Evolutionary conservation across 1,140 invertebrate species (phyloP).

Genomic region (Drosophila suzukii): DNA sequence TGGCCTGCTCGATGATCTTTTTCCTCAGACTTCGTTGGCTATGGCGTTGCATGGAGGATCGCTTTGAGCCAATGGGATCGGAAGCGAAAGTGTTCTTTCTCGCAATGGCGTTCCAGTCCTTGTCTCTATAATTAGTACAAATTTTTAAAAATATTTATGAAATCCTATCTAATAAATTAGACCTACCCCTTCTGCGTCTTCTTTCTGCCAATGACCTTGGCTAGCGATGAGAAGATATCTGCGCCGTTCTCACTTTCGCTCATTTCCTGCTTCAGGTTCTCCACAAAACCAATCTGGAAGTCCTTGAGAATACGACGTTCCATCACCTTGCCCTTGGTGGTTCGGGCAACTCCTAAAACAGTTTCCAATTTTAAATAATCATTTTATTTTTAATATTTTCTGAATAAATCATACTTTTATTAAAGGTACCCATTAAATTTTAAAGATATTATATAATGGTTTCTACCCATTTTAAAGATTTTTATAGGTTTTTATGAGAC

Average conservation of each 20-base stretch:
- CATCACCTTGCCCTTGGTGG: constrained; percentile 93
- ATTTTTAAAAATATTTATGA: not conserved
- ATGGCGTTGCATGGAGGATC: constrained; percentile 87
- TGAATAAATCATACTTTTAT: not conserved
- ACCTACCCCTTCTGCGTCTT: constrained; percentile 85
- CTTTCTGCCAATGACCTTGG: constrained; percentile 89
- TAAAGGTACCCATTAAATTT: not conserved
- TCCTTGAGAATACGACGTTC: constrained; percentile 94
- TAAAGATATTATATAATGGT: no score
- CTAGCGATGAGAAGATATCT: constrained; percentile 92
- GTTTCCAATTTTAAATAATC: not conserved
- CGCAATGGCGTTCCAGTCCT: constrained; percentile 94
- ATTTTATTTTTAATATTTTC: not conserved
- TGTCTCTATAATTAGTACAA: constrained; percentile 83
- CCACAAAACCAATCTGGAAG: constrained; percentile 94
- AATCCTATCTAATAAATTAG: not conserved
- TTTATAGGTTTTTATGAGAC: no score
- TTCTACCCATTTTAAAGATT: no score
- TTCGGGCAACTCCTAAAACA: constrained; percentile 87
- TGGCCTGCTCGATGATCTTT: constrained; percentile 87
- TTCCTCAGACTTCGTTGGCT: constrained; percentile 89
- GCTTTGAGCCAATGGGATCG: constrained; percentile 92
- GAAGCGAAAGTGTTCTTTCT: constrained; percentile 88
- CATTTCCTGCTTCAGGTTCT: constrained; percentile 91
- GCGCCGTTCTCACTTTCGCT: constrained; percentile 88